Evolutionary conservation across 1,140 invertebrate genomes (phyloP), one percentile per base, ranked within the genome.

Genomic region (Antheraea pernyi): DNA sequence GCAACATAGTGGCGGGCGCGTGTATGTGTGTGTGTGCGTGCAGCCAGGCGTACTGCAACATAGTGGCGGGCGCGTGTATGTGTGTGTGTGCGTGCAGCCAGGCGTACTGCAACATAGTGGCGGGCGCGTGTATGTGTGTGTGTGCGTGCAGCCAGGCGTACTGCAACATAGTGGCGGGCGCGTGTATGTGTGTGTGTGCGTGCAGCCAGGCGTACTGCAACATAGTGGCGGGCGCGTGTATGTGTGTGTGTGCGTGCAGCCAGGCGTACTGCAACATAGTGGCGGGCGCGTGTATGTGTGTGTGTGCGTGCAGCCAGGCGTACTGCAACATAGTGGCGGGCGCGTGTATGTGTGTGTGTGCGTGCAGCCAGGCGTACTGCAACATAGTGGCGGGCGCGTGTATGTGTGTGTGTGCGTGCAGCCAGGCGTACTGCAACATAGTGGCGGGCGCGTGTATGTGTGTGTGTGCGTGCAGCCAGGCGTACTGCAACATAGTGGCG

Each of bases 191-290:
- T 37, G 63, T 19, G 16, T 53, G 39, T 61, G 11, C 48, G 30
- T 94, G 59, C 86, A 97, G 97, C 80, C 98, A 99, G 94, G 97
- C 98, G 0, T 99, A 98, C 91, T 99, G 98, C 88, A n/a, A 99
- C 86, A 98, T 99, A 69, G 94, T 99, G 62, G 97, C 98, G 39
- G 99, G 98, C 42, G 97, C 97, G 10, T 98, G 98, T 30, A 11
- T 42, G 39, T 8, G 30, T 37, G 63, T 19, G 16, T 53, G 39
- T 61, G 11, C 48, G 30, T 94, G 59, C 86, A 97, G 97, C 80
- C 98, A 99, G 94, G 97, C 98, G 0, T 99, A 98, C 91, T 99
- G 98, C 88, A n/a, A 99, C 86, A 98, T 99, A 69, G 94, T 99
- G 62, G 97, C 98, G 39, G 99, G 98, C 42, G 97, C 97, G 10